Evolutionary conservation across 2,888 invertebrate species (phyloP), one percentile per base, ranked within the genome.

Genomic region (Caenorhabditis drosophilae): DNA sequence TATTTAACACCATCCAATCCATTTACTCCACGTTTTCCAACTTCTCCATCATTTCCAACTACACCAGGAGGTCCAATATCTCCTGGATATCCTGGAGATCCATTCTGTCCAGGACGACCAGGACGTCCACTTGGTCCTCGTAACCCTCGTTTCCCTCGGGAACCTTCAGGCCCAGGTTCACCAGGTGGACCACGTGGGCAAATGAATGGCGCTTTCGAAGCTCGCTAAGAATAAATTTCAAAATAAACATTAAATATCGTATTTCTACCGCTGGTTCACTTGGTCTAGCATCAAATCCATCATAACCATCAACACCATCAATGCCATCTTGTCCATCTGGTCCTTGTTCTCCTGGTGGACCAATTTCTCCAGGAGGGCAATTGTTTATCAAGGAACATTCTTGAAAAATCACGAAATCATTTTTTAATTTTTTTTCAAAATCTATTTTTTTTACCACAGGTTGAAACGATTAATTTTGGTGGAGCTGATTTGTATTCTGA

Each of bases 131-230:
- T 47, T 35, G 59, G 63, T 1, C 70, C 70, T 11, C 70, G 48
- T 11, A 63, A 40, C 1, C 70, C 70, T 31, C 70, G 44, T 38
- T 54, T 63, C 11, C 70, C 70, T 41, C 57, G 60, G 45, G 61
- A 51, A 11, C 70, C 70, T 1, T 56, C 48, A 16, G 53, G n/a
- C 4, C 70, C 70, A 7, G 44, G 27, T 2, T 56, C 51, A 18
- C 70, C 70, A n/a, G 59, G 55, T 9, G 52, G 63, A 9, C 70
- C 70, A 23, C 59, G 63, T 18, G 70, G 70, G 44, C 70, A 70
- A 20, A 49, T 57, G 54, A 60, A 70, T 40, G 60, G 63, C 15
- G 60, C 59, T 23, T 64, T 61, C 1, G 64, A 50, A 0, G 48
- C 52, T 54, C 23, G n/a, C n/a, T n/a, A n/a, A n/a, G n/a, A n/a